Evolutionary conservation across 2,113 vertebrate genomes (phyloP), one percentile per base, ranked within the genome.

Genomic region (Maccullochella peelii): DNA sequence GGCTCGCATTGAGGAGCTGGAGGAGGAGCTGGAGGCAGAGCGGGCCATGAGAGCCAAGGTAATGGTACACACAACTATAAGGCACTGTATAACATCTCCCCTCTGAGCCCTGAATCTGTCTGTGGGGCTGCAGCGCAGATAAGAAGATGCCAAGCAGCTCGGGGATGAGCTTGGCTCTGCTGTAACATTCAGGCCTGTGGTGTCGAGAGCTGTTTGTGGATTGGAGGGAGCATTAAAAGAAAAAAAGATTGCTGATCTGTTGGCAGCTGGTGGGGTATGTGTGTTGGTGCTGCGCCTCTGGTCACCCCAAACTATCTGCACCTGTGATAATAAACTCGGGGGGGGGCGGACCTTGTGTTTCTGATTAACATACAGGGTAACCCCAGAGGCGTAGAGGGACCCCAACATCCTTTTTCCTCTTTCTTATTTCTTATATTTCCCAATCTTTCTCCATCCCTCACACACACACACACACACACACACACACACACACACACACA

Each of bases 11-110:
- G 96, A 96, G 85, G 95, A 96, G 88, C 93, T 96, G 86, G 96
- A 96, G 67, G 96, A 96, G 84, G 96, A 96, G 87, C 91, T 96
- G 89, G 96, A 96, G 69, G 91, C 95, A 0, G 96, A 96, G 88
- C 89, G 94, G 49, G 81, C 85, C 85, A 94, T 95, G 67, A 92
- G 95, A 79, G 85, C 93, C 33, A 96, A 96, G 96, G 96, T 96
- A 93, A 33, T 33, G 47, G 27, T 63, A 20, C 66, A 73, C 66
- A 73, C 40, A n/a, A 58, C 73, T 18, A 0, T 5, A 40, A 49
- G 3, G 3, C 27, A 1, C 50, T 15, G 12, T 50, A 15, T 12
- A 18, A 42, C 47, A 54, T 71, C 18, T 23, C 40, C 30, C 11
- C 40, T 44, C 40, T 73, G 55, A 65, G 57, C 50, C 47, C 52